Percentiles rank a stretch among this genome's conserved stretches.
phyloP scores from a whole-genome alignment of 2,888 invertebrate species.

The Boloria euphrosyne region DNA sequence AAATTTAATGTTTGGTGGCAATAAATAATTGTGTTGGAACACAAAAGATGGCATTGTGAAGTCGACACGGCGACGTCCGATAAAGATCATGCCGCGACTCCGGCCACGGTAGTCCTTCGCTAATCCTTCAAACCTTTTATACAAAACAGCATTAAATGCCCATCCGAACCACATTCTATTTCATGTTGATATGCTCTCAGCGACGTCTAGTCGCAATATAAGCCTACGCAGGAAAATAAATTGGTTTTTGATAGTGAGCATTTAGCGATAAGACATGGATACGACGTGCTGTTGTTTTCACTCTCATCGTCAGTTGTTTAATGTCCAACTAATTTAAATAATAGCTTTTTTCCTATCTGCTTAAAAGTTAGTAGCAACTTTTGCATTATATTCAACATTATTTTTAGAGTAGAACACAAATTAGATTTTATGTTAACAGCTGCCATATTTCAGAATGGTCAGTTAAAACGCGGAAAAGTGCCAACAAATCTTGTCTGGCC shows the following conservation, averaged over 20 bases:
- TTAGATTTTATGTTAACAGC: too few relatives aligned
- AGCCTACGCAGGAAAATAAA: constrained; percentile 10
- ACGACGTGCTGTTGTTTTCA: constrained; percentile 19
- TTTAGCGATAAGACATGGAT: constrained; percentile 17
- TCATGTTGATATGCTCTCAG: constrained; percentile 3
- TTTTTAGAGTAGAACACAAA: too few relatives aligned
- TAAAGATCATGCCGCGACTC: constrained; percentile 62
- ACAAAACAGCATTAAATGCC: constrained; percentile 10
- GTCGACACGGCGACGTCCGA: constrained; percentile 73
- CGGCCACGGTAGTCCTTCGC: constrained; percentile 45
- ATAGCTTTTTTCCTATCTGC: constrained; percentile 73
- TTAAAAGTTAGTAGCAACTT: constrained; percentile 49
- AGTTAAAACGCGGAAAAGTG: too few relatives aligned
- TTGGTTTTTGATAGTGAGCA: constrained; percentile 24
- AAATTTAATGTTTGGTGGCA: constrained; percentile 68
- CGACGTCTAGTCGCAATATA: neutral
- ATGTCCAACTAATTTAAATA: constrained; percentile 80
- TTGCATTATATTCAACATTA: neutral
- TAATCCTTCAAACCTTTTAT: constrained; percentile 49
- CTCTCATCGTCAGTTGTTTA: constrained; percentile 52
- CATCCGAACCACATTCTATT: neutral
- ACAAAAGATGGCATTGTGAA: constrained; percentile 78
- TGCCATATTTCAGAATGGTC: too few relatives aligned
- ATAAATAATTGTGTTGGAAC: constrained; percentile 77
- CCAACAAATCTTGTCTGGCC: too few relatives aligned